Evolutionary conservation across 53 echinoderm and acorn worm species (phyloP).

Genomic region (Arbacia lixula): DNA sequence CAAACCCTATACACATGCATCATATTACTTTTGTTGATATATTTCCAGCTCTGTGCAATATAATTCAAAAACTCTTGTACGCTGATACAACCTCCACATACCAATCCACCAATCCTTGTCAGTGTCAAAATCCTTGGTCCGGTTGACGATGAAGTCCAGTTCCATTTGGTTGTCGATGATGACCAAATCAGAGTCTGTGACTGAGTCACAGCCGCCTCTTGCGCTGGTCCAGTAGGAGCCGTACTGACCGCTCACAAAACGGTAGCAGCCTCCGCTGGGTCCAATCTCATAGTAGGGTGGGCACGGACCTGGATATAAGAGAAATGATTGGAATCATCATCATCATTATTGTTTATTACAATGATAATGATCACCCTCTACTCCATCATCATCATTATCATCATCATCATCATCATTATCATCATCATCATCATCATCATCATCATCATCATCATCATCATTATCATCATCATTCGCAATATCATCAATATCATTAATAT

Average conservation of each 20-base stretch:
- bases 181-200: conserved; percentile 65
- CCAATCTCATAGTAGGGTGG: background rate
- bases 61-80: background rate
- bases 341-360: too few species aligned
- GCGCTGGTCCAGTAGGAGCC: conserved; percentile 43
- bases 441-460: too few species aligned
- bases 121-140: conserved; percentile 1
- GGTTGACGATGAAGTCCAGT: conserved; percentile 64
- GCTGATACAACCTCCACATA: too few species aligned
- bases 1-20: too few species aligned
- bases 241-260: background rate
- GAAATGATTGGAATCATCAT: too few species aligned
- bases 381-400: too few species aligned
- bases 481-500: too few species aligned
- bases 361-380: too few species aligned
- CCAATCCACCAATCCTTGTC: conserved; percentile 60
- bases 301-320: conserved; percentile 26
- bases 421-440: too few species aligned
- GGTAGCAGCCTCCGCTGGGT: conserved; percentile 16
- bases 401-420: too few species aligned
- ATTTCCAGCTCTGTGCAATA: background rate
- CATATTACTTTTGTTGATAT: too few species aligned
- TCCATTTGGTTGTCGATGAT: conserved; percentile 72
- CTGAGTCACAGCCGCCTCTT: conserved; percentile 26
- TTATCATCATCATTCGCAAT: too few species aligned